Percentiles rank a stretch among this genome's conserved stretches.
phyloP scores from a whole-genome alignment of 1,140 invertebrate species.

The Orius insidiosus region DNA sequence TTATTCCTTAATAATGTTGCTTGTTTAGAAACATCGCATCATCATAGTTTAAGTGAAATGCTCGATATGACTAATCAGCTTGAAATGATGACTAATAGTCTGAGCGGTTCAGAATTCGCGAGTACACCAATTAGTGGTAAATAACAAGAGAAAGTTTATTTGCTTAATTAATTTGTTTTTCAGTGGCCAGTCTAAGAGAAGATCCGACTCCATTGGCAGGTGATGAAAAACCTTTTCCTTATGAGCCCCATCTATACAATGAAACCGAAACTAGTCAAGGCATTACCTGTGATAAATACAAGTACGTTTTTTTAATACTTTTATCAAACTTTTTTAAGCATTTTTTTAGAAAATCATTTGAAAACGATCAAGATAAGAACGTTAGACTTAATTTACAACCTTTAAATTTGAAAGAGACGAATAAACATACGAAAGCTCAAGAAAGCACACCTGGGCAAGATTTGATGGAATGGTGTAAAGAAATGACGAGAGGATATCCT shows the following conservation, averaged over 20 bases:
- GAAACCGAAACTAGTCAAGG: slow-evolving; percentile 6
- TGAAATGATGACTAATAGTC: slow-evolving; percentile 65
- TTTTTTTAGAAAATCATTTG: slow-evolving; percentile 10
- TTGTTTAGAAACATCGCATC: slow-evolving; percentile 28
- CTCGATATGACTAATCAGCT: slow-evolving; percentile 69
- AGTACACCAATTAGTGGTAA: slow-evolving; percentile 54
- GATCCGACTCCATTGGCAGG: slow-evolving; percentile 19
- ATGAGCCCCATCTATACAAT: background rate
- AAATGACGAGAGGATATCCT: slow-evolving; percentile 67
- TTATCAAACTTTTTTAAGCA: background rate
- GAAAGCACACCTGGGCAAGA: slow-evolving; percentile 60
- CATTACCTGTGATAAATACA: slow-evolving; percentile 6
- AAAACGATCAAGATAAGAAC: slow-evolving; percentile 14
- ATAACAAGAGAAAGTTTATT: slow-evolving; percentile 17
- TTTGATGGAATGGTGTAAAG: slow-evolving; percentile 82
- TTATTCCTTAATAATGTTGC: slow-evolving; percentile 24
- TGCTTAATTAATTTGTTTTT: background rate
- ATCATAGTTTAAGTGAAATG: slow-evolving; percentile 34
- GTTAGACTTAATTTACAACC: slow-evolving; percentile 22
- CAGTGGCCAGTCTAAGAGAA: slow-evolving; percentile 19
- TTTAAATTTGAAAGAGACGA: slow-evolving; percentile 20
- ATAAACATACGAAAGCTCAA: slow-evolving; percentile 17
- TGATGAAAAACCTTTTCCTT: slow-evolving; percentile 17
- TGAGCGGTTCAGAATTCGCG: slow-evolving; percentile 51
- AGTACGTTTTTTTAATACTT: slow-evolving; percentile 10